phyloP scores from a whole-genome alignment of 1,140 invertebrate genomes.

The Tenebrio molitor region DNA sequence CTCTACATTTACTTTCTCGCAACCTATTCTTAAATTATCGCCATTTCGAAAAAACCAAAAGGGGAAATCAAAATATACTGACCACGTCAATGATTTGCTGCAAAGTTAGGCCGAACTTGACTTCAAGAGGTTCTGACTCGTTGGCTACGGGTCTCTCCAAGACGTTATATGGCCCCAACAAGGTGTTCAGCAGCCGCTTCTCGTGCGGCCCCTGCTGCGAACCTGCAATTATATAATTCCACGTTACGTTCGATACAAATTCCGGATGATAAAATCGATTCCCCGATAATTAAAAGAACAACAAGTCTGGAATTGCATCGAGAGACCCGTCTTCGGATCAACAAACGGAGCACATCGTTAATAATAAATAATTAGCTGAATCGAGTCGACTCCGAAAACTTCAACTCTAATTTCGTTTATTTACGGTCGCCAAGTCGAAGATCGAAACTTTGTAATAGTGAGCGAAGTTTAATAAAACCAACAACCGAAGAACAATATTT shows the following conservation, averaged over 20 bases:
- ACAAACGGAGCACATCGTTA: constrained; percentile 30
- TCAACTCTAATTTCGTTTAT: constrained; percentile 15
- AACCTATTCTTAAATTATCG: constrained; percentile 40
- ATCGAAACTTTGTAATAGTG: constrained; percentile 23
- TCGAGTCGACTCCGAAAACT: constrained; percentile 17
- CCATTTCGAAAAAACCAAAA: constrained; percentile 36
- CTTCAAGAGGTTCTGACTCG: constrained; percentile 92
- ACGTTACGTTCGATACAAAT: constrained; percentile 2
- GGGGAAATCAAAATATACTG: constrained; percentile 68
- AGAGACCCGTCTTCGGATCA: constrained; percentile 3
- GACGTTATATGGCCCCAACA: constrained; percentile 94
- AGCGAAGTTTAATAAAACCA: constrained; percentile 27
- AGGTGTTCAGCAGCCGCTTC: constrained; percentile 87
- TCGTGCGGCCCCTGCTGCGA: constrained; percentile 90
- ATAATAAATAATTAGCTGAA: constrained; percentile 33
- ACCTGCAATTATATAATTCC: constrained; percentile 66
- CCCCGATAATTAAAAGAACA: constrained; percentile 19
- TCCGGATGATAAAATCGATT: constrained; percentile 26
- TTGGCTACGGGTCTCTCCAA: constrained; percentile 97
- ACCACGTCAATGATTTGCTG: constrained; percentile 99
- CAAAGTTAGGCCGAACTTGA: constrained; percentile 95
- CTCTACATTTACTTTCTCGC: constrained; percentile 33
- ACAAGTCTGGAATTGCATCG: constrained; percentile 8
- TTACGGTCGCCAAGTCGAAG: constrained; percentile 8
- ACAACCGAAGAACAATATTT: constrained; percentile 28